phyloP scores from a whole-genome alignment of 2,113 vertebrate species.

The Mixornis gularis region DNA sequence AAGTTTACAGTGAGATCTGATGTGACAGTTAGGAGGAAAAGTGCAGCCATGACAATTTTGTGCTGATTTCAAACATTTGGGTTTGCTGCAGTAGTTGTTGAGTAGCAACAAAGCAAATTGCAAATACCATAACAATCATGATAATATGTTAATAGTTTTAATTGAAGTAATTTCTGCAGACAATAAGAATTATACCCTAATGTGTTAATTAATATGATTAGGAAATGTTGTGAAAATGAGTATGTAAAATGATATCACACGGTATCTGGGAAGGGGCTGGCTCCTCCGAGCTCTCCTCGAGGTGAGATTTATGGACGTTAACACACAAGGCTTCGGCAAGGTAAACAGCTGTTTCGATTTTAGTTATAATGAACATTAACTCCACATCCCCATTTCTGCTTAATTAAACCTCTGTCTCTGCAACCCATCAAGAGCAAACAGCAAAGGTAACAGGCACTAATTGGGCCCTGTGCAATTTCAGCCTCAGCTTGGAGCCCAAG shows the following conservation, averaged over 20 bases:
- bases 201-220: conserved; percentile 51
- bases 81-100: background rate
- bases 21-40: background rate
- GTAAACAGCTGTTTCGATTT: conserved; percentile 58
- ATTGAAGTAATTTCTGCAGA: conserved; percentile 59
- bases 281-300: background rate
- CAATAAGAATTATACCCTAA: conserved; percentile 57
- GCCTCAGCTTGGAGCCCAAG: background rate
- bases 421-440: conserved; percentile 10
- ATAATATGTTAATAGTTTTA: conserved; percentile 54
- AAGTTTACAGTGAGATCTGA: background rate
- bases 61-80: background rate
- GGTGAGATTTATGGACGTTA: conserved; percentile 37
- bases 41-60: background rate
- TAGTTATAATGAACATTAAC: conserved; percentile 55
- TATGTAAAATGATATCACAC: background rate
- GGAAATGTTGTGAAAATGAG: conserved; percentile 17
- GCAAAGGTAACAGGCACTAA: conserved; percentile 21
- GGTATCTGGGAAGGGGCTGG: background rate
- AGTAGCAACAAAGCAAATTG: conserved; percentile 23
- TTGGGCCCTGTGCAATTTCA: conserved; percentile 33
- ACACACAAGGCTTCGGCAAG: background rate
- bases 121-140: conserved; percentile 30
- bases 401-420: conserved; percentile 55
- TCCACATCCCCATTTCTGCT: conserved; percentile 36